These are phyloP conservation scores for Cephus spinipes DNA, from an alignment of 2,888 invertebrate species.

Conservation along the genomic window DNA sequence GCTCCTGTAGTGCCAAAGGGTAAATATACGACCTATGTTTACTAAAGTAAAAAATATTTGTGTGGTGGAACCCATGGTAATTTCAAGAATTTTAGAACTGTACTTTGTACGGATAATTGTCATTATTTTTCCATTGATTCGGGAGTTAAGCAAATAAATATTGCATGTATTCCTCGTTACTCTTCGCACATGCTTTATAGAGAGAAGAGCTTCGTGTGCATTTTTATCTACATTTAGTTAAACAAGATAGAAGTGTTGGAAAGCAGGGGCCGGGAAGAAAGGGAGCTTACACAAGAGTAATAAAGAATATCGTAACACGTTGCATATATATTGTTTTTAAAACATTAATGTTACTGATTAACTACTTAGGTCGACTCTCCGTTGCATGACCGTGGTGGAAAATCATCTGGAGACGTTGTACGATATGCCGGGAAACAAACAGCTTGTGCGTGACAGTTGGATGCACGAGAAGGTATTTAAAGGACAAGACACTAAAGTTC, in stretches of 20 bases:
- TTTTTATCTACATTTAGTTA: too few species aligned
- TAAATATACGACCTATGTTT: slow-evolving; percentile 53
- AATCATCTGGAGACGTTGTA: slow-evolving; percentile 70
- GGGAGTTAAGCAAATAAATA: too few species aligned
- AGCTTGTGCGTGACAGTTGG: slow-evolving; percentile 78
- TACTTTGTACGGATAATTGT: slow-evolving; percentile 13
- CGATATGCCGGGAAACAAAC: slow-evolving; percentile 74
- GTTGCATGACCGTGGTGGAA: slow-evolving; percentile 67
- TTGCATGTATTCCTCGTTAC: too few species aligned
- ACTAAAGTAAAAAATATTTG: not conserved
- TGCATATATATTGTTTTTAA: slow-evolving; percentile 13
- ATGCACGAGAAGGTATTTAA: slow-evolving; percentile 72
- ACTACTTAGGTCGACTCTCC: too few species aligned
- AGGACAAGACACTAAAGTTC: too few species aligned
- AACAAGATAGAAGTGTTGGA: too few species aligned
- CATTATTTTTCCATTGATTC: slow-evolving; percentile 33
- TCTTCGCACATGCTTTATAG: too few species aligned
- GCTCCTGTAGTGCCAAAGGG: slow-evolving; percentile 74
- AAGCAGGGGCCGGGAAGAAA: too few species aligned
- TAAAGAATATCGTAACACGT: not conserved
- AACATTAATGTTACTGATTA: too few species aligned
- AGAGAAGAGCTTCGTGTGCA: too few species aligned
- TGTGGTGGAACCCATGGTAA: too few species aligned
- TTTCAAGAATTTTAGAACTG: too few species aligned
- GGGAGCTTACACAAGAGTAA: slow-evolving; percentile 19